Conservation (phyloP, 2,888 invertebrate genomes). For the Isoperla grammatica region DNA sequence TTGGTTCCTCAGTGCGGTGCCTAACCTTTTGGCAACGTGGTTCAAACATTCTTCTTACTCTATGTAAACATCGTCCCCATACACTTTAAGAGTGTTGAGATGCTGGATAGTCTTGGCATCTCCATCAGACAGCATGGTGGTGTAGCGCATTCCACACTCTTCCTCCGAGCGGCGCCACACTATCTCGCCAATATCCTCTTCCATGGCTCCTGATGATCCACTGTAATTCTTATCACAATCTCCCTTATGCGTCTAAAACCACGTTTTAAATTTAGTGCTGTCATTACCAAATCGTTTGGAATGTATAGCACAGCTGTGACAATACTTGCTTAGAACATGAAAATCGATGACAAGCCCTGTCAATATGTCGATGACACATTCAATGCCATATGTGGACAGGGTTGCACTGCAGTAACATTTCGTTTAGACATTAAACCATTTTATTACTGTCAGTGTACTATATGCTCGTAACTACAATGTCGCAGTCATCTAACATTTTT, state of each 20-base stretch:
- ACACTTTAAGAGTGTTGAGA: not conserved
- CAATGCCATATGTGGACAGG: slow-evolving; percentile 1
- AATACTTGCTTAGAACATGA: slow-evolving; percentile 22
- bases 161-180: slow-evolving; percentile 3
- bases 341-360: slow-evolving; percentile 26
- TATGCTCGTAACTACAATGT: too few relatives aligned
- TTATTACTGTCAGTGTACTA: too few relatives aligned
- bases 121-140: slow-evolving; percentile 19
- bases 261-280: not conserved
- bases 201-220: not conserved
- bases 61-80: slow-evolving; percentile 9
- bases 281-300: not conserved
- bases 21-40: slow-evolving; percentile 29
- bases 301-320: not conserved
- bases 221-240: too few relatives aligned
- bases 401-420: too few relatives aligned
- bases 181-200: not conserved
- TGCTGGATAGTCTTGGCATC: slow-evolving; percentile 17
- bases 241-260: too few relatives aligned
- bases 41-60: slow-evolving; percentile 30
- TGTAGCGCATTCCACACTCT: slow-evolving; percentile 20
- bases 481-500: too few relatives aligned
- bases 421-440: too few relatives aligned
- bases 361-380: slow-evolving; percentile 21
- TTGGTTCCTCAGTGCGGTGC: slow-evolving; percentile 23